phyloP scores from a whole-genome alignment of 2,113 vertebrate species.

The Bos indicus region DNA sequence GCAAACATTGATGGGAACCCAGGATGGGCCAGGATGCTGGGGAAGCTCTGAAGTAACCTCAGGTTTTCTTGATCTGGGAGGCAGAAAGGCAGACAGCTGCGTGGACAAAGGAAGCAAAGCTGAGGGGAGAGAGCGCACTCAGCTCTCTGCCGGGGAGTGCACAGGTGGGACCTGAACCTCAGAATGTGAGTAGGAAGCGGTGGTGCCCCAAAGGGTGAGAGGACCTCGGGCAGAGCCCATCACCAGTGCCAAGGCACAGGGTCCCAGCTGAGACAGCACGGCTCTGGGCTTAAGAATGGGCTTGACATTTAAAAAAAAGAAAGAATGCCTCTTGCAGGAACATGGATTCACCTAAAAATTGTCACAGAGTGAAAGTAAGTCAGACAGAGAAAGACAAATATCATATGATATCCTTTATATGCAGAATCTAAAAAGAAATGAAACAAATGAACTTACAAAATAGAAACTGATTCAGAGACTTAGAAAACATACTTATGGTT shows the following conservation, averaged over 20 bases:
- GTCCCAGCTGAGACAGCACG: fast-evolving
- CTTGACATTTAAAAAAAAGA: background rate
- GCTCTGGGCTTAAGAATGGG: background rate
- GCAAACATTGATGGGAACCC: background rate
- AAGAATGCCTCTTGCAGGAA: background rate
- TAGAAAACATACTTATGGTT: background rate
- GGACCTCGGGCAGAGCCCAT: fast-evolving
- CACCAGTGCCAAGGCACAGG: fast-evolving
- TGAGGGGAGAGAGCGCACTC: fast-evolving
- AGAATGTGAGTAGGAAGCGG: fast-evolving
- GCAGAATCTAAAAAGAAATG: background rate
- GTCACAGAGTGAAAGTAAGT: background rate
- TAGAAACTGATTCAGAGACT: background rate
- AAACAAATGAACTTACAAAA: background rate
- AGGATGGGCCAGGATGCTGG: background rate
- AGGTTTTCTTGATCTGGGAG: background rate
- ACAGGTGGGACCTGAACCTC: background rate
- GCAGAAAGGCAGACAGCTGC: background rate
- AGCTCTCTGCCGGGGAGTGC: fast-evolving
- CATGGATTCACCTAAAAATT: background rate
- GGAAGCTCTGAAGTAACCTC: background rate
- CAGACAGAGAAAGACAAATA: background rate
- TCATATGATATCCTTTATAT: background rate
- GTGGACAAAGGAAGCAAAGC: fast-evolving
- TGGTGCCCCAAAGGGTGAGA: too few relatives aligned